Percentiles rank a stretch among this genome's conserved stretches.
Conservation (phyloP, 2,888 invertebrate species). For the Sarcophaga variegata region DNA sequence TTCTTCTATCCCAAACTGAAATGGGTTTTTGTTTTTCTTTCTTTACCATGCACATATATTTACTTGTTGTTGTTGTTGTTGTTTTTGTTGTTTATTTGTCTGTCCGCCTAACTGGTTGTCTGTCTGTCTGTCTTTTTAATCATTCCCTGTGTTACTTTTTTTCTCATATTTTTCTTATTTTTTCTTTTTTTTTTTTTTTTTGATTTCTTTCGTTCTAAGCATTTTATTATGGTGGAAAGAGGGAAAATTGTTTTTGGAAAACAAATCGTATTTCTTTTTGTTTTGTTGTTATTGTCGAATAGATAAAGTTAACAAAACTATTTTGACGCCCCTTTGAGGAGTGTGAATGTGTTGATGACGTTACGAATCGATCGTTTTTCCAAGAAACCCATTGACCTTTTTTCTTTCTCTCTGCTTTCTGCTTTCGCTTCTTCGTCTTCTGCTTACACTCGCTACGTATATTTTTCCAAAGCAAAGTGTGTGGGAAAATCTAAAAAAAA, state of each 20-base stretch:
- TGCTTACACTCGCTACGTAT: too few relatives aligned
- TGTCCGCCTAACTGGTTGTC: too few relatives aligned
- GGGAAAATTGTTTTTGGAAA: constrained; percentile 25
- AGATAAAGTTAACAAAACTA: constrained; percentile 71
- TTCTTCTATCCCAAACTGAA: not conserved
- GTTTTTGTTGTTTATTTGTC: constrained; percentile 7
- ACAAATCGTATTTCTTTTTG: constrained; percentile 42
- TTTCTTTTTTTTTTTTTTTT: constrained; percentile 30
- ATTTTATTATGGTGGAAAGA: not conserved
- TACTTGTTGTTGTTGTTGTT: constrained; percentile 26
- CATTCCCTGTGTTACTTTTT: constrained; percentile 33
- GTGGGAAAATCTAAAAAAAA: constrained; percentile 53
- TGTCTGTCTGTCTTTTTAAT: constrained; percentile 18
- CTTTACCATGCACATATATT: not conserved
- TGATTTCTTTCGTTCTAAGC: not conserved
- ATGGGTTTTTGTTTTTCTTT: constrained; percentile 19
- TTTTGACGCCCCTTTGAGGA: constrained; percentile 70
- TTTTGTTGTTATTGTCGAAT: constrained; percentile 24
- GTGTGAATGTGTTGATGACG: constrained; percentile 68
- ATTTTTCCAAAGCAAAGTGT: constrained; percentile 22
- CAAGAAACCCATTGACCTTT: constrained; percentile 69
- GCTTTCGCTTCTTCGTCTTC: too few relatives aligned
- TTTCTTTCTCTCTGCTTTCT: not conserved
- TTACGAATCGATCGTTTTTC: constrained; percentile 63
- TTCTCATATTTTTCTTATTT: constrained; percentile 43